A percentile compares a stretch with the other conserved stretches of the same genome.
phyloP scores from a whole-genome alignment of 2,113 vertebrate genomes.

The Chamaetylas fuelleborni region DNA sequence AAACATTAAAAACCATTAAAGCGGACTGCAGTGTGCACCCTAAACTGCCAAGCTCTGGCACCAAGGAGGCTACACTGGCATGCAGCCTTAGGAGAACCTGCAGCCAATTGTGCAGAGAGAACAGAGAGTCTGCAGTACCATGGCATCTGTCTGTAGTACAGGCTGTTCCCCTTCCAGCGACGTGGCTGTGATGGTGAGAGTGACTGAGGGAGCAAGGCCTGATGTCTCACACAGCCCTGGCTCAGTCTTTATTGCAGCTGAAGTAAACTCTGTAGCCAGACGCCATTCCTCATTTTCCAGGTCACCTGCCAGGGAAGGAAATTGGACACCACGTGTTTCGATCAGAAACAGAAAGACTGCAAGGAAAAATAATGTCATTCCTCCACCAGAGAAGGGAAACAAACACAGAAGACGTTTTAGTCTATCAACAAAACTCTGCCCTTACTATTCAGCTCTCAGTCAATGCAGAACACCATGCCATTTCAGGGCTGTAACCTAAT shows the following conservation, averaged over 20 bases:
- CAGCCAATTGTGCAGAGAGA: not conserved
- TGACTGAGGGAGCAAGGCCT: conserved; percentile 83
- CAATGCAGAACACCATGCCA: not conserved
- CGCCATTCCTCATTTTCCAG: conserved; percentile 88
- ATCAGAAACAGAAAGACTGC: not conserved
- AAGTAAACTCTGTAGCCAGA: conserved; percentile 78
- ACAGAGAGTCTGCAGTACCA: conserved; percentile 39
- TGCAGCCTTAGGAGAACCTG: not conserved
- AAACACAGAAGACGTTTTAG: conserved; percentile 42
- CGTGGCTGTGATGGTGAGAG: conserved; percentile 72
- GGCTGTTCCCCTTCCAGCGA: conserved; percentile 62
- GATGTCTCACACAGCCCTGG: conserved; percentile 78
- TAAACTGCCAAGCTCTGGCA: not conserved
- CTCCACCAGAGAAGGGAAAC: not conserved
- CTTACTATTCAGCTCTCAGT: conserved; percentile 11
- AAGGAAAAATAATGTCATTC: not conserved
- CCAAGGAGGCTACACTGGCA: not conserved
- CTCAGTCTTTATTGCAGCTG: conserved; percentile 83
- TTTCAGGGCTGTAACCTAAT: conserved; percentile 1
- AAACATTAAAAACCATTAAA: not conserved
- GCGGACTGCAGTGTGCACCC: not conserved
- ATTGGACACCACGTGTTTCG: conserved; percentile 27
- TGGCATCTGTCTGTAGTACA: conserved; percentile 36
- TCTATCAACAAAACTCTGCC: conserved; percentile 30
- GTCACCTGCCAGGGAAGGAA: conserved; percentile 72